Conservation (phyloP, 2,113 vertebrate species). For the Polypterus senegalus region DNA sequence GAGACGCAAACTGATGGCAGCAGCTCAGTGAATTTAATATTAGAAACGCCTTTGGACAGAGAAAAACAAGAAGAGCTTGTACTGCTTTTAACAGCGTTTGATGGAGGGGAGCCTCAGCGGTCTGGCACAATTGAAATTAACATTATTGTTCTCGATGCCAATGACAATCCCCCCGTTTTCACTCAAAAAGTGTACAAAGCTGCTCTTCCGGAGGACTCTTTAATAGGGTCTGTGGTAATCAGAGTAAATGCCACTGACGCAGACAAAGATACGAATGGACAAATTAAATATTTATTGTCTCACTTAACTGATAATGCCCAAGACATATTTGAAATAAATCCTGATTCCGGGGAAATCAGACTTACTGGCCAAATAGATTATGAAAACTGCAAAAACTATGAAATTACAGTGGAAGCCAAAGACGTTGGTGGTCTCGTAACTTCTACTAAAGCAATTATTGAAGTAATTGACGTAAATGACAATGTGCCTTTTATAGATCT, state of each 20-base stretch:
- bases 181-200: conserved; percentile 29
- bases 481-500: conserved; percentile 32
- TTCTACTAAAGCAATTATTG: conserved; percentile 29
- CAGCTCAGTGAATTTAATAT: neutral
- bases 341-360: conserved; percentile 24
- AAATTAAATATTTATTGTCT: conserved; percentile 24
- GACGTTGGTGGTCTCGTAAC: conserved; percentile 32
- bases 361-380: conserved; percentile 31
- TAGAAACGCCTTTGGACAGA: conserved; percentile 2
- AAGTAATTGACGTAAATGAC: conserved; percentile 37
- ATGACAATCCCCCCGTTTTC: conserved; percentile 38
- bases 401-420: conserved; percentile 30
- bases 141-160: conserved; percentile 22
- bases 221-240: conserved; percentile 17
- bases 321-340: conserved; percentile 25
- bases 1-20: neutral
- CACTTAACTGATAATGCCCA: conserved; percentile 16
- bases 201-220: conserved; percentile 29
- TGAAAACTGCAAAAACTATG: conserved; percentile 33
- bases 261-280: conserved; percentile 27
- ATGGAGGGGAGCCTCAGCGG: conserved; percentile 1
- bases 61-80: neutral
- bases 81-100: neutral
- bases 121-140: conserved; percentile 20
- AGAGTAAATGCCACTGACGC: conserved; percentile 37